Percentiles rank a stretch among this genome's conserved stretches.
These are phyloP conservation scores for Idaea straminata DNA, from an alignment of 2,888 invertebrate species.

Conservation along the genomic window DNA sequence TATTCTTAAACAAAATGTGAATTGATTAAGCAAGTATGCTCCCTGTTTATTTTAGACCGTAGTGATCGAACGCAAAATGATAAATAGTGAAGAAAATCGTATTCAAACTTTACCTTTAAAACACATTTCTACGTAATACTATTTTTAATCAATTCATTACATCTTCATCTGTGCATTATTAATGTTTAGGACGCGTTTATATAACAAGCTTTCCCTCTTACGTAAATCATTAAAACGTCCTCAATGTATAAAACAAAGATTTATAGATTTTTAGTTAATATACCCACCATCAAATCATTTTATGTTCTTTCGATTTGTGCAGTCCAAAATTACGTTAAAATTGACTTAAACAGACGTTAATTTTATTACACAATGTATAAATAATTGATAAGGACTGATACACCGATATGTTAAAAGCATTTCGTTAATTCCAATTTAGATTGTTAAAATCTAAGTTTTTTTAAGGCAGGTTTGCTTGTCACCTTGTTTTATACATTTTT, in stretches of 20 bases:
- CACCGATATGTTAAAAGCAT: neutral
- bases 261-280: conserved; percentile 7
- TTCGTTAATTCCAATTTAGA: neutral
- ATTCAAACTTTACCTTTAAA: neutral
- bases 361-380: conserved; percentile 4
- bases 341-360: conserved; percentile 13
- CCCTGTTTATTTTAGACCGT: neutral
- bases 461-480: too few relatives aligned
- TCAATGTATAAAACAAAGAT: neutral
- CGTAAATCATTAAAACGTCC: neutral
- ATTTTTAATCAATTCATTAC: conserved; percentile 2
- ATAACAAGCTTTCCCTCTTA: neutral
- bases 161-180: neutral
- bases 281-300: neutral
- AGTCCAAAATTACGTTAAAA: conserved; percentile 10
- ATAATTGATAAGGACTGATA: neutral
- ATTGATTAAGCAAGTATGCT: neutral
- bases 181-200: neutral
- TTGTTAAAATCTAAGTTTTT: neutral
- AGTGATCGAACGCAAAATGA: too few relatives aligned
- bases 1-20: neutral
- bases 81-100: neutral
- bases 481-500: neutral
- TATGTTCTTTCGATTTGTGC: neutral
- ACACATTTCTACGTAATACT: neutral